These are phyloP conservation scores for Coluber constrictor DNA, from an alignment of 2,797 vertebrate species.

Conservation along the genomic window DNA sequence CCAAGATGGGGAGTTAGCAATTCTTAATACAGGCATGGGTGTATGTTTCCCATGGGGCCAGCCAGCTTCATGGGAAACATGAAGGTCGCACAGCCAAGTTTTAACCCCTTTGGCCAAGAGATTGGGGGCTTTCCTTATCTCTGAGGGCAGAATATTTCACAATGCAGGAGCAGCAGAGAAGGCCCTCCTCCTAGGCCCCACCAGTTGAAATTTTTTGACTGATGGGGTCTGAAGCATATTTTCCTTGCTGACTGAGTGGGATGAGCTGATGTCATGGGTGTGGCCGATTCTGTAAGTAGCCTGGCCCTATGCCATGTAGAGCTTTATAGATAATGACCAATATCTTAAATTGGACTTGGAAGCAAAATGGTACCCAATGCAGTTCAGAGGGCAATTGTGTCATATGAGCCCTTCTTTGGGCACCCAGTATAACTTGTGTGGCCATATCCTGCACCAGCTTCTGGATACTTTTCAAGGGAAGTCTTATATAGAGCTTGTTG, in stretches of 20 bases:
- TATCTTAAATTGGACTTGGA: background rate
- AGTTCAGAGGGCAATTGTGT: background rate
- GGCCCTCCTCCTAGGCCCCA: background rate
- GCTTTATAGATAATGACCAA: background rate
- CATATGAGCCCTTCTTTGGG: background rate
- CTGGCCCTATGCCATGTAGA: background rate
- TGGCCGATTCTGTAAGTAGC: background rate
- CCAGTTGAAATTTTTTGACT: background rate
- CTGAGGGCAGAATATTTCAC: too few relatives aligned
- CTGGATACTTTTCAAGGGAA: background rate
- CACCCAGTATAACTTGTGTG: background rate
- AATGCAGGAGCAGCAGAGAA: too few relatives aligned
- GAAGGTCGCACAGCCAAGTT: background rate
- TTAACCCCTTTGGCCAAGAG: too few relatives aligned
- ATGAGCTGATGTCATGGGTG: background rate
- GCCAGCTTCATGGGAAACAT: background rate
- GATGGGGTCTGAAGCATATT: background rate
- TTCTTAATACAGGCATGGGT: background rate
- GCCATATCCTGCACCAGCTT: background rate
- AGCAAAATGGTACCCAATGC: background rate
- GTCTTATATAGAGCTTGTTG: background rate
- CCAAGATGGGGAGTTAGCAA: background rate
- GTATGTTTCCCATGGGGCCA: background rate
- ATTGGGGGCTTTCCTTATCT: too few relatives aligned
- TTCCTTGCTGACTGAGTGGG: background rate